A percentile compares a stretch with the other conserved stretches of the same genome.
These are phyloP conservation scores for Clamator glandarius DNA, from an alignment of 2,797 vertebrate species.

Conservation along the genomic window DNA sequence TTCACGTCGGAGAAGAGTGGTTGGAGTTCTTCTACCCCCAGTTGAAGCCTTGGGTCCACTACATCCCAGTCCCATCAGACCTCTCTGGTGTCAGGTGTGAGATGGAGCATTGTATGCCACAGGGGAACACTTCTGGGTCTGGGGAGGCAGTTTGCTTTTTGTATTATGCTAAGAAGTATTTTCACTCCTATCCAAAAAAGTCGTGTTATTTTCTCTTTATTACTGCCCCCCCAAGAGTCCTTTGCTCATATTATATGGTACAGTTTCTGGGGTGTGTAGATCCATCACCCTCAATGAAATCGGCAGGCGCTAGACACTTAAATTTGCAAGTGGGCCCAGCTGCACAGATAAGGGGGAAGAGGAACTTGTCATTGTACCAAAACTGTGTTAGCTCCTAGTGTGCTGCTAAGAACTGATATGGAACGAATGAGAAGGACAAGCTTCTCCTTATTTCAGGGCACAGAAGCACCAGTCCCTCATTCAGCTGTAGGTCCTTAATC, in stretches of 20 bases:
- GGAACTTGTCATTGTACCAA: not conserved
- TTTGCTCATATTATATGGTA: not conserved
- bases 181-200: not conserved
- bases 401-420: not conserved
- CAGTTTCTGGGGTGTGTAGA: not conserved
- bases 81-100: constrained; percentile 90
- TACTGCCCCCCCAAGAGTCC: not conserved
- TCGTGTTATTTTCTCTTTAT: not conserved
- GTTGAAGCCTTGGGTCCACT: constrained; percentile 96
- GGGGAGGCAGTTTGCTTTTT: not conserved
- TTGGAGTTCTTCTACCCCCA: constrained; percentile 96
- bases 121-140: not conserved
- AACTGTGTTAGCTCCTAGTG: not conserved
- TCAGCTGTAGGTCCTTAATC: not conserved
- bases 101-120: rapidly evolving
- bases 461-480: not conserved
- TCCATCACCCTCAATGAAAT: not conserved
- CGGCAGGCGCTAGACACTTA: not conserved
- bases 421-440: not conserved
- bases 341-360: not conserved
- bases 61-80: constrained; percentile 90
- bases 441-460: too few relatives aligned
- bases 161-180: not conserved
- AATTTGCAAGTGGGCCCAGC: not conserved
- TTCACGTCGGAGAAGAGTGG: constrained; percentile 95